A percentile compares a stretch with the other conserved stretches of the same genome.
Evolutionary conservation across 2,113 vertebrate species (phyloP).

Genomic region (Stigmatopora nigra): DNA sequence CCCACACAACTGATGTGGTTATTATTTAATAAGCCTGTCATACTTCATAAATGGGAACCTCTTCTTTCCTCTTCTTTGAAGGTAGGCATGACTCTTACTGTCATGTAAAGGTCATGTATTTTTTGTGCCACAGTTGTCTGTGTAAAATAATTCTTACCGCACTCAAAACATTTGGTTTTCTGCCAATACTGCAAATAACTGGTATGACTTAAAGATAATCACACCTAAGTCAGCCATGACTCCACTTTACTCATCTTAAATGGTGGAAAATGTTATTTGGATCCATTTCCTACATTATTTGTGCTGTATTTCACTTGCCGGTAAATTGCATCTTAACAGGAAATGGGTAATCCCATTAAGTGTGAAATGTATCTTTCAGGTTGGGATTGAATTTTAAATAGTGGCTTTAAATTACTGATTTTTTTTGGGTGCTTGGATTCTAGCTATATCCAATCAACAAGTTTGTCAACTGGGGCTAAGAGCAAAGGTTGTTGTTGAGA

Average conservation of each 20-base stretch:
- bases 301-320: slow-evolving; percentile 3
- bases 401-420: slow-evolving; percentile 47
- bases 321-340: slow-evolving; percentile 14
- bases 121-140: background rate
- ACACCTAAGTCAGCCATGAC: background rate
- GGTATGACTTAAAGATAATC: background rate
- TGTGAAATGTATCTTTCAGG: slow-evolving; percentile 36
- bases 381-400: slow-evolving; percentile 53
- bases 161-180: background rate
- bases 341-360: slow-evolving; percentile 41
- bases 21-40: slow-evolving; percentile 1
- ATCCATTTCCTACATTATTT: slow-evolving; percentile 10
- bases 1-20: background rate
- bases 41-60: background rate
- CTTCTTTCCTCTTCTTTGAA: background rate
- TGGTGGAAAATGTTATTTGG: background rate
- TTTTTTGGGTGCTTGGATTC: slow-evolving; percentile 27
- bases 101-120: background rate
- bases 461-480: background rate
- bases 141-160: background rate
- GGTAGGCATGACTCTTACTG: background rate
- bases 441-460: slow-evolving; percentile 24
- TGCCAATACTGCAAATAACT: background rate
- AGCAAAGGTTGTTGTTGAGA: too few relatives aligned
- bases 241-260: background rate